Base-by-base conservation (phyloP, 2,888 invertebrate genomes). In the Pachycephus smyrnensis region DNA sequence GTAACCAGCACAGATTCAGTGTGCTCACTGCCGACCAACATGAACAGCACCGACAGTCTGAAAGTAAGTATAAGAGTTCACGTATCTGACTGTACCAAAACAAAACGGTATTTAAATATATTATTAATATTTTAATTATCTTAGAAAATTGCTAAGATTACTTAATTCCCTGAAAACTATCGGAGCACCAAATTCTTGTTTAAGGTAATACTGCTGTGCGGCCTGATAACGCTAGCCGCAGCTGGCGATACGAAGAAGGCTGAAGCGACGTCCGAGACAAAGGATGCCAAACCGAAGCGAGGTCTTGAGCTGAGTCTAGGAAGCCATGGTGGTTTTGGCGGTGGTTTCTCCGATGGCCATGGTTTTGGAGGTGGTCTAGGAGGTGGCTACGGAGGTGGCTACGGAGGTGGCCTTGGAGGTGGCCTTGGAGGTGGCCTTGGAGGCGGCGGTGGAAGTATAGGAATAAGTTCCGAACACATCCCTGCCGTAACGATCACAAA, bases 1-100 rank as follows among this genome's bases (percentile, higher is more conserved):
- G 89, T 90, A 89, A 85, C 84, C 87, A 85, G 86, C 86, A 82
- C 84, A 85, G 84, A 86, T 83, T 87, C 90, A 90, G 90, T 90
- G 88, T 89, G 89, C 88, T 88, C 88, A 90, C 89, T 89, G 88
- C 85, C 88, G 82, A 86, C 87, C 89, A 89, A 87, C 90, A 91
- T 91, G 90, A 86, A 89, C 89, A 87, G 89, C 90, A 87, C 88
- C 85, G 88, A 86, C 84, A 91, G 90, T 85, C 88, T 90, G 86
- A 90, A 90, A 90, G 90, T 91, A 89, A 91, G 90, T 89, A 89
- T 84, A 69, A 40, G n/a, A 69, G 4, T 33, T 33, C 33, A 33
- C 33, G 33, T 33, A 33, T 4, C 33, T 4, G 33, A 33, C 15
- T 40, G 12, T 1, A 15, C 37, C 4, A 40, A 40, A 40, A 15